phyloP scores from a whole-genome alignment of 1,140 invertebrate genomes.

The Euura saliciscinereae region DNA sequence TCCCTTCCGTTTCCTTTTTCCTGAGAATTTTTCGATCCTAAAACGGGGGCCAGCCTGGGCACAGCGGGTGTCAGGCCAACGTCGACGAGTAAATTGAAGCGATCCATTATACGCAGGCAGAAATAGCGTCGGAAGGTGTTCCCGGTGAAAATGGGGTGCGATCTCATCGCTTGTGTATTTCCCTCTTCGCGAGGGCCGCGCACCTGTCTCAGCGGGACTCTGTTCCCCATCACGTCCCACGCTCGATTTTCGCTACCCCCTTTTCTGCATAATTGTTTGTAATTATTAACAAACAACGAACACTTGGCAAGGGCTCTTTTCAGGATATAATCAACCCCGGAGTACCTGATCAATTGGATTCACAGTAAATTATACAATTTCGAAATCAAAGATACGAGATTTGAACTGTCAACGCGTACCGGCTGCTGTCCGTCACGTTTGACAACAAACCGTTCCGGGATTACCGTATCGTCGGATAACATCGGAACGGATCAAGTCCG shows the following conservation, averaged over 20 bases:
- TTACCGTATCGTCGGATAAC: too few species aligned
- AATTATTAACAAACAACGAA: slow-evolving; percentile 2
- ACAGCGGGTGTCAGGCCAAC: slow-evolving; percentile 12
- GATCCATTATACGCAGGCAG: slow-evolving; percentile 40
- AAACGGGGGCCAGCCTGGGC: slow-evolving; percentile 14
- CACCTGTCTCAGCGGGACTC: not conserved
- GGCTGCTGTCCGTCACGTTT: too few species aligned
- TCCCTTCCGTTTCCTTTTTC: slow-evolving; percentile 1
- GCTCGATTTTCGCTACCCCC: too few species aligned
- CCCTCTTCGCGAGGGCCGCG: not conserved
- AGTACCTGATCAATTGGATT: too few species aligned
- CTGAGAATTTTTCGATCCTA: slow-evolving; percentile 35
- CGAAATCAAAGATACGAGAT: too few species aligned
- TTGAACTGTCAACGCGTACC: too few species aligned
- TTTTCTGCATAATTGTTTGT: not conserved
- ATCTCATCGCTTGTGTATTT: slow-evolving; percentile 5
- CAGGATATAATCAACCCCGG: too few species aligned
- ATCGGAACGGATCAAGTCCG: too few species aligned
- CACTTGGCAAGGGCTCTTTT: not conserved
- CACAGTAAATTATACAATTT: too few species aligned
- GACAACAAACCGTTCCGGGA: too few species aligned
- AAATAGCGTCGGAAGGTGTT: slow-evolving; percentile 25
- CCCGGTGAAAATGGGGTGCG: slow-evolving; percentile 1
- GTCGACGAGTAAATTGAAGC: slow-evolving; percentile 43
- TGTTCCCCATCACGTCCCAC: not conserved